Base-by-base conservation (phyloP, 1,140 invertebrate species). In the Zeugodacus cucurbitae region DNA sequence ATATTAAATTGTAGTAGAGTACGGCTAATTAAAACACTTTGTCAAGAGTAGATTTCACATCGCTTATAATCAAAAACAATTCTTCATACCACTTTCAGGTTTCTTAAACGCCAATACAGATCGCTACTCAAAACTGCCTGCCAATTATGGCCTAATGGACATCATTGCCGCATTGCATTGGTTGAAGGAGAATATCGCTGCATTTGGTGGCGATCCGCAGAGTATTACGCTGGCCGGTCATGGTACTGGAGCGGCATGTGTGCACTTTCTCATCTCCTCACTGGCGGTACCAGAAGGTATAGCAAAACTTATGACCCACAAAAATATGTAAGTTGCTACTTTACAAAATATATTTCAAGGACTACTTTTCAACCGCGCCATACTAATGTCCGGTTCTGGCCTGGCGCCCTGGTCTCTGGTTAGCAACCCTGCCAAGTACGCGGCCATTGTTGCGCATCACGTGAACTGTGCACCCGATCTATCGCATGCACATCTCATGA, bases 171-270 rank as follows among this genome's bases (percentile, higher is more conserved):
- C 97, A 0, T 94, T 98, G 54, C 97, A 98, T 91, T 98, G 98
- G 98, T 96, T 99, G 62, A 97, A 98, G 92, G 97, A 99, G 93
- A 99, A 99, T 93, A 98, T 99, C 54, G 97, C 95, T 3, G 96
- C 96, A 88, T 99, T 99, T 91, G 98, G 98, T 26, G 98, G 98
- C 1, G 98, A 99, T 94, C 95, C 97, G 0, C 96, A 96, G 22
- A 98, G 98, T 91, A 97, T 99, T n/a, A 99, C 98, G 1, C 93
- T 99, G 0, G 96, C 99, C 91, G 99, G 99, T 1, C 98, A 99
- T 90, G 98, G 98, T 1, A 98, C 98, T 26, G 98, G 98, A 0
- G 98, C 98, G 1, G 97, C 98, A 14, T 98, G 98, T 91, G 98
- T 99, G 20, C 98, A 99, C 94, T 97, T 99, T 91, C 95, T 99